phyloP scores from a whole-genome alignment of 2,113 vertebrate genomes.

The Mustelus asterias region DNA sequence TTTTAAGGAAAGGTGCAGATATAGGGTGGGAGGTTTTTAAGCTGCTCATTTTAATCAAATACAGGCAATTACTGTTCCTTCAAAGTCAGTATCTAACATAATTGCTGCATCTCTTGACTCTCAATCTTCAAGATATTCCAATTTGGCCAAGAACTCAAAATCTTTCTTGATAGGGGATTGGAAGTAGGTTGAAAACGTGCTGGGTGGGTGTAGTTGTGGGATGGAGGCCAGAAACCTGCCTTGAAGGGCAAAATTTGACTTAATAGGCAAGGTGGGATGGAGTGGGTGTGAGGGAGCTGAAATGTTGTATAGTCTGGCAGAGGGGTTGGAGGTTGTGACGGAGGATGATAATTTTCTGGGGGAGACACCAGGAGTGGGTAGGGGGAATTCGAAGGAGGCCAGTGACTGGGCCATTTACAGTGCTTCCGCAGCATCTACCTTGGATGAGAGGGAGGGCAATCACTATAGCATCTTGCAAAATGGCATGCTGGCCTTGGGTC shows the following conservation, averaged over 20 bases:
- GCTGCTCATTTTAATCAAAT: not conserved
- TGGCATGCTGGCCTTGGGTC: not conserved
- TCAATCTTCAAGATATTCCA: not conserved
- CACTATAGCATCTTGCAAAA: not conserved
- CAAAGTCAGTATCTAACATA: not conserved
- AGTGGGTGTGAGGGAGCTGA: not conserved
- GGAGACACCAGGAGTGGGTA: not conserved
- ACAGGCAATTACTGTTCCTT: not conserved
- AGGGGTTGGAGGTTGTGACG: not conserved
- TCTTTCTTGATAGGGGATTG: not conserved
- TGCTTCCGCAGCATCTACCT: not conserved
- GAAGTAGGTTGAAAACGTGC: not conserved
- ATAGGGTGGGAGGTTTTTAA: not conserved
- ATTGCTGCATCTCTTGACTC: not conserved
- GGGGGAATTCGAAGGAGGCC: not conserved
- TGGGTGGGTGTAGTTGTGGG: too few species aligned
- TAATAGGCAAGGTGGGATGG: not conserved
- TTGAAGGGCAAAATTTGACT: not conserved
- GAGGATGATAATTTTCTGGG: not conserved
- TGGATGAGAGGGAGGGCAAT: not conserved
- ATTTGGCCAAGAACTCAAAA: not conserved
- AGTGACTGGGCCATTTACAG: not conserved
- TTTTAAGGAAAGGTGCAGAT: too few species aligned
- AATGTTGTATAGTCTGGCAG: not conserved
- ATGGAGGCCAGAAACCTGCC: not conserved